Evolutionary conservation across 1,140 invertebrate genomes (phyloP).

Genomic region (Oryzaephilus surinamensis): DNA sequence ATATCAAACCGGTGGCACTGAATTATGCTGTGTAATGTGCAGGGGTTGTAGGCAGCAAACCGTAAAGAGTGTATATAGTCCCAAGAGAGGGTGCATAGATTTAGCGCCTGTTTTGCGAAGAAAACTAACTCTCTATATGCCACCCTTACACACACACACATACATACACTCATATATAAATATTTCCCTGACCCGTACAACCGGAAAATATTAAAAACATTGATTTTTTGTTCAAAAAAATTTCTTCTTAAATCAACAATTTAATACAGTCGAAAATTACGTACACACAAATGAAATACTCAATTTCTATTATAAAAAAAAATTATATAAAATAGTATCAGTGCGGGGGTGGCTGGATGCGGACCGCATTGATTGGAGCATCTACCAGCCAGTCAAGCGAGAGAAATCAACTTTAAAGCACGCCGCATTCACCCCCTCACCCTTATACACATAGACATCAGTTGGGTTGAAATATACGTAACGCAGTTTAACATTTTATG

Average conservation of each 20-base stretch:
- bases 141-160: background rate
- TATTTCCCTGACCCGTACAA: no score
- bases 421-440: background rate
- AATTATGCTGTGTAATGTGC: slow-evolving; percentile 24
- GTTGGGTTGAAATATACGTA: background rate
- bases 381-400: slow-evolving; percentile 34
- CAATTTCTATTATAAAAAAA: no score
- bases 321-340: no score
- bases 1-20: slow-evolving; percentile 7
- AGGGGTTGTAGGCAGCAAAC: slow-evolving; percentile 33
- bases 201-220: no score
- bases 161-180: background rate
- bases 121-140: no score
- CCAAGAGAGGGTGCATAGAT: slow-evolving; percentile 26
- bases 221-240: no score
- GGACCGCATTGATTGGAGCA: slow-evolving; percentile 34
- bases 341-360: slow-evolving; percentile 13
- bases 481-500: no score
- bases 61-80: slow-evolving; percentile 28
- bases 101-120: slow-evolving; percentile 27
- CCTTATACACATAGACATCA: background rate
- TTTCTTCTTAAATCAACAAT: no score
- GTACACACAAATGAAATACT: no score
- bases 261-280: no score
- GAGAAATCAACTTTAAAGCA: slow-evolving; percentile 34